Percentiles rank a stretch among this genome's conserved stretches.
Evolutionary conservation across 2,888 invertebrate genomes (phyloP).

Genomic region (Hypomecis punctinalis): DNA sequence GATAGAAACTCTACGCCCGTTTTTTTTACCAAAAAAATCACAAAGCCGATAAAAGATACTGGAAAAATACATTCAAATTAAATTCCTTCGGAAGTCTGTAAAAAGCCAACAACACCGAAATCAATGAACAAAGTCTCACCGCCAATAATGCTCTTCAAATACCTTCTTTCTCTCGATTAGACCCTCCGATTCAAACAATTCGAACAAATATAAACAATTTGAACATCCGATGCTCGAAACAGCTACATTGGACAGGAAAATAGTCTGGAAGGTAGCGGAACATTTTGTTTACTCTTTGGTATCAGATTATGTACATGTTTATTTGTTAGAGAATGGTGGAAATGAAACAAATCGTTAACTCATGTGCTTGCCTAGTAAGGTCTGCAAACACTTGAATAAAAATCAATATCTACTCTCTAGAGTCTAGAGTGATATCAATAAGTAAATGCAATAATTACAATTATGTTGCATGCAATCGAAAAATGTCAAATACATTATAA

Average conservation of each 20-base stretch:
- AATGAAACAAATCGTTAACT: too few relatives aligned
- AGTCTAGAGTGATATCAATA: too few relatives aligned
- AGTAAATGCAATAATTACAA: too few relatives aligned
- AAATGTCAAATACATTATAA: too few relatives aligned
- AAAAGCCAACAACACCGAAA: constrained; percentile 13
- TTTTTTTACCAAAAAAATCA: neutral
- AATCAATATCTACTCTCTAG: too few relatives aligned
- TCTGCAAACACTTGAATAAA: too few relatives aligned
- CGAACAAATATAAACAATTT: constrained; percentile 29
- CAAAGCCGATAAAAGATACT: too few relatives aligned
- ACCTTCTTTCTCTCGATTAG: constrained; percentile 15
- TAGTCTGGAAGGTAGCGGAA: constrained; percentile 1
- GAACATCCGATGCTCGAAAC: constrained; percentile 19
- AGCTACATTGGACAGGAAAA: constrained; percentile 9
- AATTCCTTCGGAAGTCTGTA: neutral
- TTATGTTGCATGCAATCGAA: too few relatives aligned
- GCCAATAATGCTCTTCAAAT: constrained; percentile 21
- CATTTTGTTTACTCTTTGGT: neutral
- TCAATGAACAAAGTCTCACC: constrained; percentile 7
- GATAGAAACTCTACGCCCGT: too few relatives aligned
- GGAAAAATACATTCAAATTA: neutral
- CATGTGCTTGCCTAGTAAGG: too few relatives aligned
- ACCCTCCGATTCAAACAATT: constrained; percentile 23
- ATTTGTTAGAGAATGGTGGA: neutral
- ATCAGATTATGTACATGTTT: neutral